Evolutionary conservation across 1,140 invertebrate genomes (phyloP).

Genomic region (Homalodisca vitripennis): DNA sequence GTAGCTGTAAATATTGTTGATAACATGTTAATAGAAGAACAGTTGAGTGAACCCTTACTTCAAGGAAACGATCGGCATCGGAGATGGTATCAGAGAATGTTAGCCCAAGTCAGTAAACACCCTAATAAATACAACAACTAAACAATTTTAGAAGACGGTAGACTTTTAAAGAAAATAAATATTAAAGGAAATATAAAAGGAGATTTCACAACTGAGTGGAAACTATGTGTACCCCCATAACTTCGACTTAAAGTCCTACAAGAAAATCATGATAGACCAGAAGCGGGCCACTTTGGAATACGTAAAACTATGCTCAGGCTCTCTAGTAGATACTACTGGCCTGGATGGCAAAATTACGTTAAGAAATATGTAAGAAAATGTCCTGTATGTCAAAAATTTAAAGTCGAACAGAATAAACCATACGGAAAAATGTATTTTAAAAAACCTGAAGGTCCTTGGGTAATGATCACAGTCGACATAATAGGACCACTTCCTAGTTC

Average conservation of each 20-base stretch:
- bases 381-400: conserved; percentile 41
- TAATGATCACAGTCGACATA: conserved; percentile 46
- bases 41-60: not conserved
- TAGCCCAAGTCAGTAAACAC: not conserved
- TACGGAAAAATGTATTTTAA: conserved; percentile 43
- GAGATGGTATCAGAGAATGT: not conserved
- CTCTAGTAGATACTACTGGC: conserved; percentile 42
- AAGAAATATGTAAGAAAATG: conserved; percentile 39
- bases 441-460: conserved; percentile 42
- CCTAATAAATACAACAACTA: not conserved
- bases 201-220: conserved; percentile 38
- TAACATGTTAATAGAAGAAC: not conserved
- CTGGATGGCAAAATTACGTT: conserved; percentile 41
- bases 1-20: not conserved
- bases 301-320: conserved; percentile 41
- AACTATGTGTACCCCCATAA: conserved; percentile 40
- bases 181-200: not conserved
- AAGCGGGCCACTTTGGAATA: conserved; percentile 39
- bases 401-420: conserved; percentile 41
- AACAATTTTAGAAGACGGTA: not conserved
- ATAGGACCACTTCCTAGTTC: conserved; percentile 48
- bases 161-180: not conserved
- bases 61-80: not conserved
- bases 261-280: conserved; percentile 40
- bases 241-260: conserved; percentile 33